Evolutionary conservation across 2,113 vertebrate genomes (phyloP).

Genomic region (Pangasianodon gigas): DNA sequence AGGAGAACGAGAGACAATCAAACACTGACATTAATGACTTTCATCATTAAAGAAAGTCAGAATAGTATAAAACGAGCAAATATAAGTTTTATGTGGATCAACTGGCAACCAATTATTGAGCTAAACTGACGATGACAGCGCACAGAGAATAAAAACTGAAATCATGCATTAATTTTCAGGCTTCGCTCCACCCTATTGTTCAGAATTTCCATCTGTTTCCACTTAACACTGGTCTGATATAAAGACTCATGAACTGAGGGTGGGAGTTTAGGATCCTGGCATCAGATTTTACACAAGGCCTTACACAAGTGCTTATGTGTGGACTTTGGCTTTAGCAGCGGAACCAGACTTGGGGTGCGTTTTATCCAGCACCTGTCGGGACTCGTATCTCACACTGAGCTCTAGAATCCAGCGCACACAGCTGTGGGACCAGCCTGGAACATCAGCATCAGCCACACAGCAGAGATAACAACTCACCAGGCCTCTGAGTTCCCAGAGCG

Average conservation of each 20-base stretch:
- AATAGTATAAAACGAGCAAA: not conserved
- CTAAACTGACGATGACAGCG: not conserved
- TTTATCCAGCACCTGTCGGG: constrained; percentile 72
- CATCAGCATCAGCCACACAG: constrained; percentile 60
- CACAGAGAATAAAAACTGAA: not conserved
- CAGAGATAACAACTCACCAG: constrained; percentile 60
- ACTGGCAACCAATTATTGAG: not conserved
- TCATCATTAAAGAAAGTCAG: not conserved
- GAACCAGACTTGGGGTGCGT: constrained; percentile 56
- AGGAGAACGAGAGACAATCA: not conserved
- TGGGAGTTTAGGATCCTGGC: constrained; percentile 38
- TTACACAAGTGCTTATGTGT: constrained; percentile 60
- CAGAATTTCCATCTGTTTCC: constrained; percentile 1
- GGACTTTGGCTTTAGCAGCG: constrained; percentile 65
- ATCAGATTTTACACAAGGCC: constrained; percentile 57
- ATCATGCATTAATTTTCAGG: constrained; percentile 30
- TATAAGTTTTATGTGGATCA: not conserved
- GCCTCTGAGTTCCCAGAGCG: constrained; percentile 59
- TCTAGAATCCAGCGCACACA: constrained; percentile 54
- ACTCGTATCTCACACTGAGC: constrained; percentile 61
- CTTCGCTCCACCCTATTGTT: not conserved
- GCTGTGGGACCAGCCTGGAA: constrained; percentile 65
- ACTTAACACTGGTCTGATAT: not conserved
- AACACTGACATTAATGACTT: not conserved
- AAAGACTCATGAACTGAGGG: constrained; percentile 40